Evolutionary conservation across 2,888 invertebrate genomes (phyloP).

Genomic region (Acrobasis repandana): DNA sequence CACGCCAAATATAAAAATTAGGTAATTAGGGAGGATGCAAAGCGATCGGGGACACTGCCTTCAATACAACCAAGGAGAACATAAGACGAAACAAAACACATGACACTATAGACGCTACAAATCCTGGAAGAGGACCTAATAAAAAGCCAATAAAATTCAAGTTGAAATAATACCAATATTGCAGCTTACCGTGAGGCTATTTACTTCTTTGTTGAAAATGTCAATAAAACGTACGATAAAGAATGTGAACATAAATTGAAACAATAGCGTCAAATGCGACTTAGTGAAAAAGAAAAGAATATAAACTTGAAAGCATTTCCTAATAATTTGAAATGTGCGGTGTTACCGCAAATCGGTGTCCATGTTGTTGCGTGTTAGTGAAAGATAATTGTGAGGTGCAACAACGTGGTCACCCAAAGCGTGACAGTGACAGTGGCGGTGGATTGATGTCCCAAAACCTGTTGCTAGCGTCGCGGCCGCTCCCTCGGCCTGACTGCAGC

Average conservation of each 20-base stretch:
- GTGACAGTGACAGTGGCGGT: slow-evolving; percentile 48
- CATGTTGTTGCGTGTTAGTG: slow-evolving; percentile 25
- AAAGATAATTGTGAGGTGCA: slow-evolving; percentile 17
- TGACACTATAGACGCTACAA: slow-evolving; percentile 61
- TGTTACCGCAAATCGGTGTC: slow-evolving; percentile 56
- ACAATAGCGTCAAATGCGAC: slow-evolving; percentile 54
- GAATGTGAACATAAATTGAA: slow-evolving; percentile 52
- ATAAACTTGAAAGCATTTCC: slow-evolving; percentile 64
- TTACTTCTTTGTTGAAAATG: slow-evolving; percentile 54
- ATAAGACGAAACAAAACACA: slow-evolving; percentile 62
- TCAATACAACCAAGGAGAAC: slow-evolving; percentile 81
- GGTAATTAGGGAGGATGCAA: slow-evolving; percentile 77
- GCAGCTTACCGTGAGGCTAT: slow-evolving; percentile 65
- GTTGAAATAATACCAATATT: slow-evolving; percentile 54
- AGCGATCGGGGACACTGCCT: slow-evolving; percentile 83
- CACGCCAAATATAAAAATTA: slow-evolving; percentile 78
- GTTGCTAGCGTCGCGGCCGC: slow-evolving; percentile 75
- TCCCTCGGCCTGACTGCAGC: slow-evolving; percentile 82
- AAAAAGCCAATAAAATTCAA: slow-evolving; percentile 58
- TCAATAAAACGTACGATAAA: slow-evolving; percentile 48
- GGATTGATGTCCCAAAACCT: slow-evolving; percentile 77
- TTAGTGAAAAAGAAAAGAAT: slow-evolving; percentile 46
- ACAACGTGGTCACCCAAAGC: slow-evolving; percentile 33
- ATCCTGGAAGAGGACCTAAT: slow-evolving; percentile 57
- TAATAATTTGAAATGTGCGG: slow-evolving; percentile 50